Evolutionary conservation across 2,113 vertebrate species (phyloP).

Genomic region (Pterocles burchelli): DNA sequence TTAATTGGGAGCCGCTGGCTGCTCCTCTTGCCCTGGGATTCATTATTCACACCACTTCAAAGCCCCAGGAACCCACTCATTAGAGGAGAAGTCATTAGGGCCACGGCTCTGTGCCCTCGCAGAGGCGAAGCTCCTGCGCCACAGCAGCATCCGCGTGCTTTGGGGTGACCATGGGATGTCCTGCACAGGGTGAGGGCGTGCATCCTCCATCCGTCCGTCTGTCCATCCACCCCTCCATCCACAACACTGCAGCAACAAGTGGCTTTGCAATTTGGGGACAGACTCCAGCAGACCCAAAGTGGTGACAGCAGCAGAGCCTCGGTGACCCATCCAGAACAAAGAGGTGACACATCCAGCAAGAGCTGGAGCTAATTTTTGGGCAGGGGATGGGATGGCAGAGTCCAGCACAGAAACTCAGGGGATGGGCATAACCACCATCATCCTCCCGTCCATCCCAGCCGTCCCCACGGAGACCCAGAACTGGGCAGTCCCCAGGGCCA

Average conservation of each 20-base stretch:
- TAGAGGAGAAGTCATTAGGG: neutral
- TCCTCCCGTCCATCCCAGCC: neutral
- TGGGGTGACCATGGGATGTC: neutral
- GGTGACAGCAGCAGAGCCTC: neutral
- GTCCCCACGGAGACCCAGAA: neutral
- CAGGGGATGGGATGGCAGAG: neutral
- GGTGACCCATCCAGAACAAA: neutral
- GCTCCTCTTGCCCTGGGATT: neutral
- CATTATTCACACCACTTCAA: neutral
- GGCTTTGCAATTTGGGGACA: neutral
- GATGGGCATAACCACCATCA: neutral
- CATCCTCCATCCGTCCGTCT: rapidly evolving
- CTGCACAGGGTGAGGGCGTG: neutral
- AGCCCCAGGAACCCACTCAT: neutral
- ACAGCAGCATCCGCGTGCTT: rapidly evolving
- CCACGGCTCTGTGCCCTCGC: neutral
- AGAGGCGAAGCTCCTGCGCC: neutral
- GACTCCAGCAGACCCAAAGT: neutral
- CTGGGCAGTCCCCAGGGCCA: neutral
- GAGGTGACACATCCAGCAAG: neutral
- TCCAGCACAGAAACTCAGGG: neutral
- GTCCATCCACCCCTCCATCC: neutral
- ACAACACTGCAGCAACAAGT: neutral
- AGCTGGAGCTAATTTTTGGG: neutral
- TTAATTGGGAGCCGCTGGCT: neutral